These are phyloP conservation scores for Marronus borbonicus DNA, from an alignment of 2,888 invertebrate genomes.

Conservation along the genomic window DNA sequence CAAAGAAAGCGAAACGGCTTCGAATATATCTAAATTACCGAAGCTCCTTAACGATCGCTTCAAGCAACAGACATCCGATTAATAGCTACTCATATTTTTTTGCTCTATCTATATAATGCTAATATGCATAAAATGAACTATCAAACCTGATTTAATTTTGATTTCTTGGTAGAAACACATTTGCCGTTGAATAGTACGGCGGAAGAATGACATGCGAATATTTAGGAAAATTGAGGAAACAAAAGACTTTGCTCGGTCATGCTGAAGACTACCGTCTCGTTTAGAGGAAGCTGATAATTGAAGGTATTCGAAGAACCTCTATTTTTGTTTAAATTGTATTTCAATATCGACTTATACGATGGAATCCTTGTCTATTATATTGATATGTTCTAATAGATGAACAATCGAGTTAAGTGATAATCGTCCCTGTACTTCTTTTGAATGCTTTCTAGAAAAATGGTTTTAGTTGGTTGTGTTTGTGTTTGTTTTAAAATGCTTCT, in stretches of 20 bases:
- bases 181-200: not conserved
- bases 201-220: conserved; percentile 17
- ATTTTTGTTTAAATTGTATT: not conserved
- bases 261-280: not conserved
- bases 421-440: no score
- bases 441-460: no score
- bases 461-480: no score
- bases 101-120: not conserved
- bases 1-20: conserved; percentile 8
- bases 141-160: conserved; percentile 4
- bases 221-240: not conserved
- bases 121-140: not conserved
- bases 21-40: conserved; percentile 24
- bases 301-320: not conserved
- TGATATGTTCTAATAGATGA: not conserved
- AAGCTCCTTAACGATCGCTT: not conserved
- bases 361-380: not conserved
- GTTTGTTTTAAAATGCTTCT: no score
- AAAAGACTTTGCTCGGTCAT: conserved; percentile 34
- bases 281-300: not conserved
- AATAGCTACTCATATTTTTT: not conserved
- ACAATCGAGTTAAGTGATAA: no score
- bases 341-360: not conserved
- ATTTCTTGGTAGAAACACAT: conserved; percentile 14
- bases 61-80: not conserved